These are phyloP conservation scores for Lichenostomus cassidix DNA, from an alignment of 2,113 vertebrate species.

Conservation along the genomic window DNA sequence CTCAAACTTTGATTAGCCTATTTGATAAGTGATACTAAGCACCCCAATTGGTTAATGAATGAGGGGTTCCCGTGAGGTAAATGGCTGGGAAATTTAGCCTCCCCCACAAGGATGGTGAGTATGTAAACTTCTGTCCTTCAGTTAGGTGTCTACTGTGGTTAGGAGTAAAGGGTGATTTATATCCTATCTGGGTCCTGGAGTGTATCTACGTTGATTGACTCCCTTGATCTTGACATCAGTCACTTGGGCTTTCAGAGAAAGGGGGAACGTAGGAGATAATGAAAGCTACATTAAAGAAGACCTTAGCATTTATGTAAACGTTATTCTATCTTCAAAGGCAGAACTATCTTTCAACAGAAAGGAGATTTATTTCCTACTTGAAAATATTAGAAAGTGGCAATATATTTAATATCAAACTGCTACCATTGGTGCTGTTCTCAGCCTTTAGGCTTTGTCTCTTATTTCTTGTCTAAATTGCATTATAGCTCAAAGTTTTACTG, in stretches of 20 bases:
- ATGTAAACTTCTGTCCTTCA: constrained; percentile 57
- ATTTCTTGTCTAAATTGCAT: not conserved
- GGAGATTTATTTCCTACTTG: constrained; percentile 56
- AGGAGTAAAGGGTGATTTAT: constrained; percentile 78
- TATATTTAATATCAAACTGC: not conserved
- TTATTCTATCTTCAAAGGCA: constrained; percentile 80
- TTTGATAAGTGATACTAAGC: constrained; percentile 88
- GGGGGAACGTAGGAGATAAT: constrained; percentile 73
- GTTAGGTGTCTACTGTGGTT: constrained; percentile 44
- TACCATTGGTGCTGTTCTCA: not conserved
- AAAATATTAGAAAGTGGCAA: constrained; percentile 45
- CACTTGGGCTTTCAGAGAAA: constrained; percentile 69
- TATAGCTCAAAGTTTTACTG: not conserved
- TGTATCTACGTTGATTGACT: constrained; percentile 78
- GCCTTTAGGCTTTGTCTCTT: not conserved
- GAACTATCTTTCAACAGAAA: constrained; percentile 43
- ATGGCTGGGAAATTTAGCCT: constrained; percentile 72
- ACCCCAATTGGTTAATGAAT: constrained; percentile 81
- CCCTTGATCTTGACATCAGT: constrained; percentile 85
- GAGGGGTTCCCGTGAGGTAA: constrained; percentile 66
- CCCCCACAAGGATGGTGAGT: constrained; percentile 61
- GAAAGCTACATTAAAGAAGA: constrained; percentile 76
- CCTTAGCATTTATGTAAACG: constrained; percentile 74
- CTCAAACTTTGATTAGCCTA: constrained; percentile 86
- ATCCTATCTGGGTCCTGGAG: constrained; percentile 74